phyloP scores from a whole-genome alignment of 2,113 vertebrate species.

The Rhea americana region DNA sequence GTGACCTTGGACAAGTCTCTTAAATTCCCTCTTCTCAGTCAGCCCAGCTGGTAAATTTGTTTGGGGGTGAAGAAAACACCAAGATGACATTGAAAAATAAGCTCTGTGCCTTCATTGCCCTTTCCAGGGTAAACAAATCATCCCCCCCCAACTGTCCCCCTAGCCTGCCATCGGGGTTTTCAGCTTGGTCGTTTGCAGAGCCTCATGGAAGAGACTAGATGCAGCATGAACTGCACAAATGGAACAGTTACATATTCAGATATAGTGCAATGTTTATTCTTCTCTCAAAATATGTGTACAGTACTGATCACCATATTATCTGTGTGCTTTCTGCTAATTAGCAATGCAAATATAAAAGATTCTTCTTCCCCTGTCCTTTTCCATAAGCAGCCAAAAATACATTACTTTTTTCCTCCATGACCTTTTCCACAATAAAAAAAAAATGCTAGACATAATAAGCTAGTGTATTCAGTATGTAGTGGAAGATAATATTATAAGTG shows the following conservation, averaged over 20 bases:
- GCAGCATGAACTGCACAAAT: slow-evolving; percentile 44
- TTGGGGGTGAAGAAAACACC: slow-evolving; percentile 41
- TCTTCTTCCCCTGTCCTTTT: slow-evolving; percentile 6
- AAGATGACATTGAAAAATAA: slow-evolving; percentile 73
- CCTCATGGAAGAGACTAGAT: slow-evolving; percentile 65
- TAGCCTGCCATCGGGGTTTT: background rate
- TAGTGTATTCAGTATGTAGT: slow-evolving; percentile 18
- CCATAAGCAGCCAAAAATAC: background rate
- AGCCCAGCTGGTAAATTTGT: slow-evolving; percentile 66
- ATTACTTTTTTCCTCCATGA: background rate
- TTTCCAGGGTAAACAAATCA: slow-evolving; percentile 70
- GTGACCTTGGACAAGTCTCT: slow-evolving; percentile 78
- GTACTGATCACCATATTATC: slow-evolving; percentile 48
- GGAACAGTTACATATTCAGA: slow-evolving; percentile 21
- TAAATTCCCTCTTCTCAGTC: slow-evolving; percentile 67
- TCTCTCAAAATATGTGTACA: slow-evolving; percentile 55
- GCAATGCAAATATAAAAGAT: slow-evolving; percentile 42
- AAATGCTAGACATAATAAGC: slow-evolving; percentile 46
- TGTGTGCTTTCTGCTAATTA: slow-evolving; percentile 36
- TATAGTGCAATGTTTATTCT: slow-evolving; percentile 30
- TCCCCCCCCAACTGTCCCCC: slow-evolving; percentile 40
- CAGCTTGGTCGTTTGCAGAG: slow-evolving; percentile 53
- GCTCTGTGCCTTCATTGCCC: slow-evolving; percentile 59
- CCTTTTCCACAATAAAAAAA: background rate
- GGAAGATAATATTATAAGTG: slow-evolving; percentile 40